Evolutionary conservation across 2,888 invertebrate species (phyloP), one percentile per base, ranked within the genome.

Genomic region (Zeuzera pyrina): DNA sequence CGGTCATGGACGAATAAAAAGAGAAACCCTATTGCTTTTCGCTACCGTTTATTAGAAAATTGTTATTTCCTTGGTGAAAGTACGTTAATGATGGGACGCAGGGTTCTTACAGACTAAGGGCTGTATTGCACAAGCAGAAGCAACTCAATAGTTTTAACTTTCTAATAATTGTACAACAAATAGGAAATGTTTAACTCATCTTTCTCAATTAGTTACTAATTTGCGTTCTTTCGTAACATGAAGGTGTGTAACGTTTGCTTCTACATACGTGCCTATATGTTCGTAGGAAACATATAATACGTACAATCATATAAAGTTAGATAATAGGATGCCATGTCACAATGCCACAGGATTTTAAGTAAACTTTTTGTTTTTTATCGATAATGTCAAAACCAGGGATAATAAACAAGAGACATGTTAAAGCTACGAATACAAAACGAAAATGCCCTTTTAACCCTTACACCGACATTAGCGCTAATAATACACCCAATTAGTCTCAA

Each of bases 1-100:
- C 28, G 15, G 28, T 12, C 68, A 69, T 66, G 69, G 67, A 56
- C 63, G 65, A 67, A 67, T 72, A 70, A 68, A 72, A 74, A 76
- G 73, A 74, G 77, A 77, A 66, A 71, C 63, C 57, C 57, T 57
- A 57, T 53, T 63, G 57, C 50, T 67, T 66, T 68, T 76, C 69
- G 78, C 78, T 78, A 79, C 77, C 67, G 77, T 83, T 77, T 81
- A 76, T 78, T 81, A 83, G 71, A 77, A 79, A 81, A 79, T 81
- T 74, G 63, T 76, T n/a, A 58, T 78, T 79, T 81, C 79, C 78
- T 73, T 52, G 54, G 81, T 72, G 81, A 83, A 83, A 83, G 81
- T 71, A 43, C 42, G 44, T 52, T 74, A 76, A 78, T 78, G 60
- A 72, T 52, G 67, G 70, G 73, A 66, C 63, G 64, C 62, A 70